Evolutionary conservation across 2,113 vertebrate species (phyloP), one percentile per base, ranked within the genome.

Genomic region (Corythoichthys haematopterus): DNA sequence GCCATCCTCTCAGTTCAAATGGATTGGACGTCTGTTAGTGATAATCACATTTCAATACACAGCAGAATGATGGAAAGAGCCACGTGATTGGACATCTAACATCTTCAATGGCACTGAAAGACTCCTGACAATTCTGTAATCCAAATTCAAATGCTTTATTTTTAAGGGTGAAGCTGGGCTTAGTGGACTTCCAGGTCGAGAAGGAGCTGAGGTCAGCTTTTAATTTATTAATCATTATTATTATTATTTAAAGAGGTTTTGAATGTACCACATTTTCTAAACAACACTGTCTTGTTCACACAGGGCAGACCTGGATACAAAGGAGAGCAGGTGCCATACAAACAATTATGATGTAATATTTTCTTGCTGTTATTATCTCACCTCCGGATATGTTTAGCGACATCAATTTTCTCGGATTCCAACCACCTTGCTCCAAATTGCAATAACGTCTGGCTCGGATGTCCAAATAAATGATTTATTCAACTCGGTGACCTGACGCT

Each of bases 241-340:
- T 38, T 51, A 14, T 9, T 28, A 16, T 55, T 12, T 2, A 7
- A 20, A 43, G 11, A 36, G 36, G 50, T 1, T 16, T 58, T 12
- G 8, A 38, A 58, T 37, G 35, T 36, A 61, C 11, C 9, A 6
- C n/a, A 13, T 28, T 16, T 75, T 40, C 15, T 65, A 16, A 79
- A 68, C 76, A 1, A 3, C 10, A 6, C 13, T 85, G 59, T 64
- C 76, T 76, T 85, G 78, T 79, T 61, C 85, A 83, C 72, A 56
- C 82, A 97, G 95, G 94, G 94, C 3, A 95, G 93, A 83, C 69
- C 93, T 2, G 95, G 95, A 80, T 93, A 93, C 85, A 95, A 94
- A 92, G 95, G 94, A 89, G 94, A 96, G 70, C 91, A 92, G 95
- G 94, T 96, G 63, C 2, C 46, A 36, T 38, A 33, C 65, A 63